A percentile compares a stretch with the other conserved stretches of the same genome.
Conservation (phyloP, 2,113 vertebrate genomes). For the Tringa solitaria region DNA sequence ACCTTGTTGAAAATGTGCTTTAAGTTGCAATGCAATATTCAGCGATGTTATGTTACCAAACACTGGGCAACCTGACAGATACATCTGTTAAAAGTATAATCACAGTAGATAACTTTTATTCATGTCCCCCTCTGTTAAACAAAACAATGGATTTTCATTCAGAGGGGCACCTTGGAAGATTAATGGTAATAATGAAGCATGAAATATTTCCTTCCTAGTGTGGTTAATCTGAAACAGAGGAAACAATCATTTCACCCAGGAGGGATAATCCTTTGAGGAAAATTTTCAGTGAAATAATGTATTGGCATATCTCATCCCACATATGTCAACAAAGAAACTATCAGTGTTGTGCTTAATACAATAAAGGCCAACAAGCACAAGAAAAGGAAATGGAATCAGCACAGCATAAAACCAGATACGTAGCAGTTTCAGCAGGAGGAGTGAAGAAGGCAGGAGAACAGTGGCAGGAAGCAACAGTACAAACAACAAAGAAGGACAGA, state of each 20-base stretch:
- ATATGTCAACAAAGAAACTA: slow-evolving; percentile 35
- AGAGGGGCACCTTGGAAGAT: slow-evolving; percentile 65
- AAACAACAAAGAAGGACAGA: neutral
- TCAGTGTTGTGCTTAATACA: slow-evolving; percentile 11
- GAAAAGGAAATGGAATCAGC: neutral
- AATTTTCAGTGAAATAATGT: slow-evolving; percentile 30
- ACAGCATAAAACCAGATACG: neutral
- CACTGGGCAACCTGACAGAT: slow-evolving; percentile 28
- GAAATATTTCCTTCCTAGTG: slow-evolving; percentile 55
- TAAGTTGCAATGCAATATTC: neutral
- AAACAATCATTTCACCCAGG: slow-evolving; percentile 55
- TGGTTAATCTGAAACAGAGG: slow-evolving; percentile 53
- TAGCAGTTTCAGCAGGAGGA: neutral
- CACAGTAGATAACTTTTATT: slow-evolving; percentile 32
- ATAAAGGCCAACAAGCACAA: neutral
- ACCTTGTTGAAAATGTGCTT: neutral
- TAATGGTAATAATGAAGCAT: slow-evolving; percentile 64
- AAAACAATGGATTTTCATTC: slow-evolving; percentile 64
- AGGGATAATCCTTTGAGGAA: slow-evolving; percentile 59
- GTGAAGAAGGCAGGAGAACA: neutral
- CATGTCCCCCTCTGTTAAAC: slow-evolving; percentile 43
- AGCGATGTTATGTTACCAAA: slow-evolving; percentile 9
- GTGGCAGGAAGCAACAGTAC: neutral
- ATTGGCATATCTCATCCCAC: slow-evolving; percentile 47
- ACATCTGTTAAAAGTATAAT: slow-evolving; percentile 52